Evolutionary conservation across 2,113 vertebrate genomes (phyloP), one percentile per base, ranked within the genome.

Genomic region (Parotia lawesii): DNA sequence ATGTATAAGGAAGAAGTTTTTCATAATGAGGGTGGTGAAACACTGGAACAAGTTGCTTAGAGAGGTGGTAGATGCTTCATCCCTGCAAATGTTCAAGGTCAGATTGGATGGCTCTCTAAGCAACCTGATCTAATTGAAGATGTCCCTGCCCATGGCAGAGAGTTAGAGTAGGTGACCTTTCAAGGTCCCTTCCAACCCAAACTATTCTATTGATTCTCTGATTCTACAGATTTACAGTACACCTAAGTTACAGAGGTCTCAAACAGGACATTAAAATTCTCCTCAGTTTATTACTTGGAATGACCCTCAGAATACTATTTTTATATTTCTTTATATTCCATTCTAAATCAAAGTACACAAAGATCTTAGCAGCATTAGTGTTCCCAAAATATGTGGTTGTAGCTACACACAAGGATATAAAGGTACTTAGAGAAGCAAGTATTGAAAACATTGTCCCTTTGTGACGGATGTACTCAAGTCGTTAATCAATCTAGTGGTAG

Each of bases 381-480:
- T 42, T 65, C 24, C 22, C 16, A 42, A 76, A 91, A 53, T 37
- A 69, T 6, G 4, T 3, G 3, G 11, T 17, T 76, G 19, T n/a
- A 85, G 38, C 28, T 79, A 31, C 5, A 56, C 7, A 38, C 11
- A 33, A 48, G 31, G 8, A 13, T 28, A 35, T 57, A 77, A 76
- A 66, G 5, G 10, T 19, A 64, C 25, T 54, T 81, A 47, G 5
- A 79, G 27, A 85, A 72, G 21, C 15, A 82, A 50, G 15, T 3
- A 3, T 25, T 58, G 76, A 80, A 81, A 78, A 62, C 9, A 45
- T 16, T 81, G 11, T 42, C 6, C 15, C 12, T 66, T 27, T 66
- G 51, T 38, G 28, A 79, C 0, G 0, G 27, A 47, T 31, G 18
- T 9, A 71, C 9, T 62, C 21, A 67, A 44, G 19, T 31, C 11